Base-by-base conservation (phyloP, 2,113 vertebrate species). In the Ceyx cyanopectus region DNA sequence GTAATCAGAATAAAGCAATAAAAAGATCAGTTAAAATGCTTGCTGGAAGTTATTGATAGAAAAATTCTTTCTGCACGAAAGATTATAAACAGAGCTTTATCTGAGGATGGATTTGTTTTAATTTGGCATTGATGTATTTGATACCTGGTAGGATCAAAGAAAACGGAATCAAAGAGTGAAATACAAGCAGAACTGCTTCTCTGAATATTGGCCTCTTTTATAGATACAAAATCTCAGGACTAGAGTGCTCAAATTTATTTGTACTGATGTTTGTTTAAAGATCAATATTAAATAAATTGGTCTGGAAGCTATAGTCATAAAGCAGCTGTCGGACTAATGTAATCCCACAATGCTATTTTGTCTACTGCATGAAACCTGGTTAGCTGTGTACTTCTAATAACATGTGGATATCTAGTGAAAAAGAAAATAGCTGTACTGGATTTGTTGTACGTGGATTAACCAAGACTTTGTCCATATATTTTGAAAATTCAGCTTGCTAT, bases 261-360 rank as follows among this genome's bases (percentile, higher is more conserved):
- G 98, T 98, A 98, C 98, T 98, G 98, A 98, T 98, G 98, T 98
- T 98, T 98, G 98, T 98, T 98, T 98, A 98, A 98, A 98, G 98
- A 98, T 98, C 98, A 98, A 98, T 98, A 98, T 98, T 98, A 98
- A 98, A 98, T 98, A 98, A 98, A 98, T 98, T 98, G 98, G 98
- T 98, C 98, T 98, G 98, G 98, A 98, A 98, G 98, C 98, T 98
- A 96, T 96, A 98, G 97, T 98, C 98, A 98, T 98, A 98, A 98
- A 98, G 97, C 98, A 98, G 98, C 98, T 98, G 98, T 98, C 86
- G 91, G 97, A 98, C 97, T 98, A 98, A 98, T 98, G 97, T 98
- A 98, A 98, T 98, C 98, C 98, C 98, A 98, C 98, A 98, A 98
- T 98, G 97, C 98, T 98, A 96, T 98, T 98, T 98, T 98, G 98